Conservation (phyloP, 2,113 vertebrate genomes). For the Chaenogobius annularis region DNA sequence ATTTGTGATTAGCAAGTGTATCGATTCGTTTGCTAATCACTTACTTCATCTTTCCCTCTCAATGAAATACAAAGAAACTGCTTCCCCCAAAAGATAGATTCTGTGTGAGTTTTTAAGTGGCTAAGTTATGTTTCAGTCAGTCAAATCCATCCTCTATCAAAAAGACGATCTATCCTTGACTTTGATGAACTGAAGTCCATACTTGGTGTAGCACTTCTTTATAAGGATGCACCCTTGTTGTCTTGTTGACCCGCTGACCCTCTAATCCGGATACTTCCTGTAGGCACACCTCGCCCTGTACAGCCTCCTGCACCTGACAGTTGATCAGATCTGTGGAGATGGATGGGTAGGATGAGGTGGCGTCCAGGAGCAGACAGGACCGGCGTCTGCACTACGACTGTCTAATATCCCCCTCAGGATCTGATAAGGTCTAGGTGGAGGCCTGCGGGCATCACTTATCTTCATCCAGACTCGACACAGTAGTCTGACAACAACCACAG, state of each 20-base stretch:
- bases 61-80: no score
- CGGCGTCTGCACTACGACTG: background rate
- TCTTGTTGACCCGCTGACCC: background rate
- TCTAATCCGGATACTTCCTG: background rate
- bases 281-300: background rate
- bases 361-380: background rate
- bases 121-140: background rate
- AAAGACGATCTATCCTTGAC: background rate
- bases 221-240: background rate
- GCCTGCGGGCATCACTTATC: background rate
- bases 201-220: background rate
- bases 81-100: no score
- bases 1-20: no score
- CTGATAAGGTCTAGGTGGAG: slow-evolving; percentile 3
- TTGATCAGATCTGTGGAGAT: background rate
- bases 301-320: background rate
- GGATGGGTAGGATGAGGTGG: background rate
- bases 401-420: slow-evolving; percentile 2
- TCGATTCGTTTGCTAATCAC: no score
- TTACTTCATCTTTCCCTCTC: no score
- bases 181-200: background rate
- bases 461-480: background rate
- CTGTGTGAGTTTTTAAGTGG: no score
- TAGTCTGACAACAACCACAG: background rate
- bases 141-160: no score